Evolutionary conservation across 2,113 vertebrate genomes (phyloP), one percentile per base, ranked within the genome.

Genomic region (Malurus elegans): DNA sequence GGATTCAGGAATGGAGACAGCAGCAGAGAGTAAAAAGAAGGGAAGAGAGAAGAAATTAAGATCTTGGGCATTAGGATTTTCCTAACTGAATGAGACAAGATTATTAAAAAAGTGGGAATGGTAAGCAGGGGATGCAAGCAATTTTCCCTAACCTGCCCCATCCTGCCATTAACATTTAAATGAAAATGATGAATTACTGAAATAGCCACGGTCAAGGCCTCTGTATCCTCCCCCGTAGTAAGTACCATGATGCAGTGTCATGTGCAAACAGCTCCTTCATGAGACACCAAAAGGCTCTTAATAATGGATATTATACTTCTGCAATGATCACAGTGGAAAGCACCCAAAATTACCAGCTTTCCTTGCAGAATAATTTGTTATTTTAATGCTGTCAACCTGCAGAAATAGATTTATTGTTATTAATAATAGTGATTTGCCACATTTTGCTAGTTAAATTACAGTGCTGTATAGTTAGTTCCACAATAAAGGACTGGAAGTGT

Each of bases 381-480:
- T 96, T 96, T 93, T 97, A 97, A 96, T 94, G 95, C 97, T 97
- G 97, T 96, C 97, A 96, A 97, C 96, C 97, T 95, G 95, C 94
- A 93, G 94, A 96, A 96, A 95, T 96, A 96, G 97, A 97, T 96
- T 97, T 96, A 95, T 97, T 97, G 92, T 96, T 96, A 97, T 96
- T 97, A 97, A 96, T 97, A 97, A 97, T 29, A 97, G 96, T 97
- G 97, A 97, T 97, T 97, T 97, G 96, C 96, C 95, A 95, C 95
- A 94, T 96, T 97, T 97, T 96, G 95, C 97, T 97, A 94, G 96
- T 97, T 97, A 96, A 97, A 95, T 96, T 97, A 97, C 97, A 97
- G 96, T 96, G 96, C 96, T 94, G 96, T 90, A 95, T 97, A 96
- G 96, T 96, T 96, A 96, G 97, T 96, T 95, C 88, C 80, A 97